Evolutionary conservation across 2,797 vertebrate genomes (phyloP).

Genomic region (Spondyliosoma cantharus): DNA sequence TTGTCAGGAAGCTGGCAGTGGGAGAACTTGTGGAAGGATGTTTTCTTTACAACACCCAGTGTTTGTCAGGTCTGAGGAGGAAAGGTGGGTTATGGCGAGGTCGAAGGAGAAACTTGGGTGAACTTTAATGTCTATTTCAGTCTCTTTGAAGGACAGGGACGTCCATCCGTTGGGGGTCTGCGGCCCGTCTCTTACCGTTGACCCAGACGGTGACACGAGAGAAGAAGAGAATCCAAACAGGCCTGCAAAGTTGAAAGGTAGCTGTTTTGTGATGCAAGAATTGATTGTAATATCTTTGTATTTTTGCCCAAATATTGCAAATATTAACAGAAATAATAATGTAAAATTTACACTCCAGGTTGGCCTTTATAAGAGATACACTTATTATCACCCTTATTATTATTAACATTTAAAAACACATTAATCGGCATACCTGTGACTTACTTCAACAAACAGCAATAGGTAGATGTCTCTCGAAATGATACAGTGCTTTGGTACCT

Average conservation of each 20-base stretch:
- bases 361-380: not conserved
- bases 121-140: slow-evolving; percentile 74
- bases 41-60: slow-evolving; percentile 80
- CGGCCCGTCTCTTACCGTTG: slow-evolving; percentile 65
- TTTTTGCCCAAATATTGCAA: not conserved
- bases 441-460: not conserved
- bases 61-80: slow-evolving; percentile 74
- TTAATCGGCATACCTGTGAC: not conserved
- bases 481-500: slow-evolving; percentile 6
- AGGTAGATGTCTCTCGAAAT: slow-evolving; percentile 14
- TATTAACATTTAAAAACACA: not conserved
- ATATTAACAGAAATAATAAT: not conserved
- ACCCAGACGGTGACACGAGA: slow-evolving; percentile 57
- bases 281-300: slow-evolving; percentile 8
- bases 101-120: slow-evolving; percentile 46
- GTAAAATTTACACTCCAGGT: not conserved
- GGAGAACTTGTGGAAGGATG: slow-evolving; percentile 76
- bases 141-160: slow-evolving; percentile 52
- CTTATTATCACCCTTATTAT: not conserved
- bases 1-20: slow-evolving; percentile 78
- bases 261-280: slow-evolving; percentile 38
- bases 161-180: slow-evolving; percentile 60
- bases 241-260: slow-evolving; percentile 40
- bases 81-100: slow-evolving; percentile 64
- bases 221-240: slow-evolving; percentile 46